These are phyloP conservation scores for Nemapogon koenigi DNA, from an alignment of 2,888 invertebrate species.

Conservation along the genomic window DNA sequence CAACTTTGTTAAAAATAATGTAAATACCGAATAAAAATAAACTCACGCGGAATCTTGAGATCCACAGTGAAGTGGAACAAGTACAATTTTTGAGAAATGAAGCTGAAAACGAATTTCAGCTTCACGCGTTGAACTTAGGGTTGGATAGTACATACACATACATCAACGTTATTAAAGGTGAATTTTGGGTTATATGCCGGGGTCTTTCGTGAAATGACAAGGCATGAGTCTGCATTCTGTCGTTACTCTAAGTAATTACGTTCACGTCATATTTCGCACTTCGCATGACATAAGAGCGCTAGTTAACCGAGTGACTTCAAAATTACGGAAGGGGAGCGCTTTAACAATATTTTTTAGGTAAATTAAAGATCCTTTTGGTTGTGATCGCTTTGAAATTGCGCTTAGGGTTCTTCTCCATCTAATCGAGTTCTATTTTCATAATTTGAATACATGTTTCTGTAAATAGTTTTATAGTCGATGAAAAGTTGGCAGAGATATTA, in stretches of 20 bases:
- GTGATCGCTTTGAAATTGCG: neutral
- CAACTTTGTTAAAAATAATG: too few relatives aligned
- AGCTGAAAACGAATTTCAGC: too few relatives aligned
- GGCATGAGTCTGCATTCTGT: constrained; percentile 50
- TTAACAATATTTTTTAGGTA: neutral
- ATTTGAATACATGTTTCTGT: too few relatives aligned
- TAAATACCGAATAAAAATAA: too few relatives aligned
- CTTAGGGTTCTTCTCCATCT: neutral
- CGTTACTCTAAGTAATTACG: constrained; percentile 52
- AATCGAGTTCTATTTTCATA: too few relatives aligned
- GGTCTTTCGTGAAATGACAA: constrained; percentile 47
- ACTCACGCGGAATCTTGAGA: too few relatives aligned
- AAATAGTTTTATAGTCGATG: too few relatives aligned
- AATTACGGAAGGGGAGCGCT: neutral
- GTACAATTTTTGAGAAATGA: too few relatives aligned
- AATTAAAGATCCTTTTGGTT: neutral
- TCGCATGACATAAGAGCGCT: constrained; percentile 8
- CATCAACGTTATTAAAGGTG: constrained; percentile 11
- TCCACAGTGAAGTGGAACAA: too few relatives aligned
- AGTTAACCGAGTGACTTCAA: constrained; percentile 9
- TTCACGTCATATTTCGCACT: constrained; percentile 38
- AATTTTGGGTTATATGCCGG: constrained; percentile 10
- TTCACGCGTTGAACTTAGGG: too few relatives aligned
- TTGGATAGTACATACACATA: too few relatives aligned
- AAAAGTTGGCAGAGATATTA: too few relatives aligned